Evolutionary conservation across 2,888 invertebrate species (phyloP), one percentile per base, ranked within the genome.

Genomic region (Synanthedon formicaeformis): DNA sequence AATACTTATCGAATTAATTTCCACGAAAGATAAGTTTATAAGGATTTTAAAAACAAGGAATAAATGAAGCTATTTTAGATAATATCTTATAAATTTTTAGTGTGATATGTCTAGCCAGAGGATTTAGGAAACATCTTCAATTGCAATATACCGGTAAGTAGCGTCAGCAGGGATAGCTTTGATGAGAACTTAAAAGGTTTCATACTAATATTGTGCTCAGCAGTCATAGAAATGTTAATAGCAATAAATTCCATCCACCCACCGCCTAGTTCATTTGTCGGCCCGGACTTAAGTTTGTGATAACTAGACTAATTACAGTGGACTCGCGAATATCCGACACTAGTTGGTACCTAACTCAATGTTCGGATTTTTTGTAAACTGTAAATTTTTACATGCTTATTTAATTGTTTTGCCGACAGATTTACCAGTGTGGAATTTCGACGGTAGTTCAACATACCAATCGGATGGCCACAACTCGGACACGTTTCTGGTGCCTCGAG

Each of bases 391-490:
- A 12, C 6, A 34, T 34, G 34, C 34, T 10, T 34, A 34, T 10
- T 8, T 10, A 8, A 34, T 34, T 34, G 27, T 34, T 34, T 34
- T 34, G 34, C 10, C 10, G 8, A 10, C 75, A 95, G 95, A 96
- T 64, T 81, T 97, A 54, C 97, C 97, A 1, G 83, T 93, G 53
- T 97, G 97, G 97, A 97, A 97, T 71, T 97, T 94, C 75, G 97
- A 97, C 76, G 97, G 97, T 57, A 96, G 96, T 74, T 97, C 97
- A 1, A 96, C 96, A 1, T 93, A 93, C 53, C 97, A 97, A 77
- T 94, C 96, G 0, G 92, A 94, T 61, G 96, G 96, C 1, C 90
- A 90, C 63, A 96, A 96, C 75, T 95, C 96, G 1, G 98, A 99
- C 70, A 94, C 96, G 48, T 97, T 93, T 83, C 88, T 98, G 48